Base-by-base conservation (phyloP, 2,113 vertebrate genomes). In the Cacatua alba region DNA sequence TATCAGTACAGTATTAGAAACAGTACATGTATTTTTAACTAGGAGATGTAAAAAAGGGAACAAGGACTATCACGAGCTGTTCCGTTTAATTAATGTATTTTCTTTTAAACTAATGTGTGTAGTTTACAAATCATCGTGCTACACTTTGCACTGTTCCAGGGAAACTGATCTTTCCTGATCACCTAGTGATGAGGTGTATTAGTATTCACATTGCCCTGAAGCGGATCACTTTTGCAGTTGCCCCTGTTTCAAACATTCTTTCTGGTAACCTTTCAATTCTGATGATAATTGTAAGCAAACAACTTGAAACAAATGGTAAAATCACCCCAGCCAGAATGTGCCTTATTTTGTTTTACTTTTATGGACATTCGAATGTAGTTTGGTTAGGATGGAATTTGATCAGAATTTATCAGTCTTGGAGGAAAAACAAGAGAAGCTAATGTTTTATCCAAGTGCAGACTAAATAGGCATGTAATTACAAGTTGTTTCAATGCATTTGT, bases 401-500 rank as follows among this genome's bases (percentile, higher is more conserved):
- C 89, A 86, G 82, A 79, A 91, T 88, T 95, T 94, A 93, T 83
- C 88, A 91, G 81, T 86, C 90, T 86, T 95, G 67, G 82, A 98
- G 81, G 87, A 88, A 97, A 94, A 93, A n/a, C 72, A 92, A 71
- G 29, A 97, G 95, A 97, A 96, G 17, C 70, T 92, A 95, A 96
- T 90, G 96, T 79, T 95, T 80, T 95, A 78, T 75, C 92, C 86
- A 94, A 97, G 86, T 70, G 85, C 69, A 96, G 89, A 95, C 92
- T 93, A 91, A 96, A 96, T 83, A 96, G 77, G 88, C 97, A 96
- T 96, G 97, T 87, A 97, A 98, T 96, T 96, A 94, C 95, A 96
- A 97, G 82, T 94, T 93, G 80, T 96, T 97, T 88, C 94, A 95
- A 96, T 90, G 97, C 51, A 90, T 88, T 97, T 97, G 76, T 96